phyloP scores from a whole-genome alignment of 1,140 invertebrate genomes.

The Neotoxoptera formosana region DNA sequence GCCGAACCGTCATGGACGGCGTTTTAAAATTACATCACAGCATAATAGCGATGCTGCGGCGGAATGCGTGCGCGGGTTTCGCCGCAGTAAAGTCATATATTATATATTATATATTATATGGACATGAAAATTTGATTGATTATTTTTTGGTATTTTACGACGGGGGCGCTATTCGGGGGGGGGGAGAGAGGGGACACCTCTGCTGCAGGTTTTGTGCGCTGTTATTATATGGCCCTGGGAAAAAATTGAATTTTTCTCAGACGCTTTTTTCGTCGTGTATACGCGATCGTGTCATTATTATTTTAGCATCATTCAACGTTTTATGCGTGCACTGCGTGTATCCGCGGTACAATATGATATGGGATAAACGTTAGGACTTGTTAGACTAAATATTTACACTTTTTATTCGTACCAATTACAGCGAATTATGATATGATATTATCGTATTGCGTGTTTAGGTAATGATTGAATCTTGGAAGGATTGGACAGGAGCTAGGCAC shows the following conservation, averaged over 20 bases:
- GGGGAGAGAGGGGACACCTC: too few relatives aligned
- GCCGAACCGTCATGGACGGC: not conserved
- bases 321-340: too few relatives aligned
- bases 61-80: not conserved
- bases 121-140: not conserved
- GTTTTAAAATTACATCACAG: not conserved
- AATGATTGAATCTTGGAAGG: slow-evolving; percentile 66
- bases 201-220: too few relatives aligned
- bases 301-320: not conserved
- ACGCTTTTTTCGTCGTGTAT: not conserved
- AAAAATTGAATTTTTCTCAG: not conserved
- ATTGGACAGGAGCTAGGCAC: slow-evolving; percentile 66
- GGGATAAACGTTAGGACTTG: not conserved
- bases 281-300: not conserved
- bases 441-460: slow-evolving; percentile 59
- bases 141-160: not conserved
- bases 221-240: too few relatives aligned
- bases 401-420: not conserved
- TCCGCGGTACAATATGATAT: not conserved
- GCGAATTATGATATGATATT: not conserved
- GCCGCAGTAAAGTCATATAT: too few relatives aligned
- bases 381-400: not conserved
- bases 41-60: too few relatives aligned
- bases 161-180: too few relatives aligned
- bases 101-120: too few relatives aligned